Conservation (phyloP, 2,797 vertebrate genomes). For the Artibeus jamaicensis region DNA sequence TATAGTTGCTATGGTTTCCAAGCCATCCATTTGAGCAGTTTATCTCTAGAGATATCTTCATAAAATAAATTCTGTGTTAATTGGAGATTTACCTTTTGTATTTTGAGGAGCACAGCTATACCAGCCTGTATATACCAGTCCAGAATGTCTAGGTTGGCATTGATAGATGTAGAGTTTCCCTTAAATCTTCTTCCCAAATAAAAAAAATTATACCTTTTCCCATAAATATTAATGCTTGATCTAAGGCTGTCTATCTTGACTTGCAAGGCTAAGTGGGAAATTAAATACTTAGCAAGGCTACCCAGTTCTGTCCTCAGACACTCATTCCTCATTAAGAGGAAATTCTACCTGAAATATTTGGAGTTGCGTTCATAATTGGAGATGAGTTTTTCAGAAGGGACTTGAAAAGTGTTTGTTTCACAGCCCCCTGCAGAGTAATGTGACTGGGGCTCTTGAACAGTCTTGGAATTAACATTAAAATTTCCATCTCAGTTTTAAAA, state of each 20-base stretch:
- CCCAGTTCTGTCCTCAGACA: constrained; percentile 26
- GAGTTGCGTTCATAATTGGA: constrained; percentile 46
- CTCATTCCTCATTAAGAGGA: constrained; percentile 43
- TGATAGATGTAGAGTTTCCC: neutral
- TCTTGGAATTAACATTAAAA: neutral
- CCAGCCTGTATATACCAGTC: neutral
- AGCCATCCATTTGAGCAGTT: constrained; percentile 17
- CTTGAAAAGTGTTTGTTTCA: constrained; percentile 28
- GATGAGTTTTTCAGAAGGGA: constrained; percentile 50
- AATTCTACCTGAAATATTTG: constrained; percentile 56
- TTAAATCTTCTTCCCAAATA: neutral
- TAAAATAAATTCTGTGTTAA: constrained; percentile 49
- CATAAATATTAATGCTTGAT: constrained; percentile 57
- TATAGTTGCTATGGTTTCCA: constrained; percentile 61
- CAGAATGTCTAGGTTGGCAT: neutral
- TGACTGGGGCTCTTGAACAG: constrained; percentile 6
- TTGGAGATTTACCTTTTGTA: constrained; percentile 13
- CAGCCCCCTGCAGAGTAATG: neutral
- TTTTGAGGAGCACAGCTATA: neutral
- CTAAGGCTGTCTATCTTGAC: constrained; percentile 26
- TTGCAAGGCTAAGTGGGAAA: constrained; percentile 64
- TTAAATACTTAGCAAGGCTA: constrained; percentile 55
- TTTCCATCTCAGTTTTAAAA: neutral
- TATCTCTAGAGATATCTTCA: constrained; percentile 62
- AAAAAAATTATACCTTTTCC: constrained; percentile 31